Evolutionary conservation across 92 coral and sea anemone species (phyloP), one percentile per base, ranked within the genome.

Genomic region (Phymanthus crucifer): DNA sequence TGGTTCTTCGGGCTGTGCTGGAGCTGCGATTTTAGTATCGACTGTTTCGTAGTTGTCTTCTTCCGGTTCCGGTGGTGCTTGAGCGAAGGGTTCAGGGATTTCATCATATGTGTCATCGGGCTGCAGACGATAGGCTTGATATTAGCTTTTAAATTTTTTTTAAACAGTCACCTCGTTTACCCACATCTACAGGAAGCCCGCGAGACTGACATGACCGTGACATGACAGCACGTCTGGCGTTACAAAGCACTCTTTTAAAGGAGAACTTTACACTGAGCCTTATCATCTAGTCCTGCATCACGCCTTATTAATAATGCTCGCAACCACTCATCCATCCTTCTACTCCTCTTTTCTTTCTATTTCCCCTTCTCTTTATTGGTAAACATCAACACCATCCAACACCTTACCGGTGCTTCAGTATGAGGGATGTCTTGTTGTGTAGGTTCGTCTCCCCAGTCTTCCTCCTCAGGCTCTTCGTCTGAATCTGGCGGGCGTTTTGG

Each of bases 21-120:
- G 72, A 10, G 71, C 66, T 18, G 38, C 46, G 5, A 37, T 48
- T 3, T 45, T 18, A 29, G 65, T 40, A 13, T 67, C 90, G 14
- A 86, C 82, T 74, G 77, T 70, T 38, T 86, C 89, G 71, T 86
- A 86, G 32, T 61, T 11, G 13, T 61, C 68, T 9, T 86, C 88
- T 73, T 68, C 75, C 4, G 83, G 91, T 45, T 78, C 89, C 45
- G 86, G 66, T 14, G 40, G 6, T 33, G 76, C 14, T 34, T 70
- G 77, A 40, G 21, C 47, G 7, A 11, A 4, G 1, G 65, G 37
- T 29, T 74, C 78, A 34, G 83, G 43, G 18, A 80, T 58, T 72
- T 80, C 84, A 13, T 80, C 84, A 29, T 80, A 80, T 11, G 84
- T 58, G 24, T 80, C 84, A 36, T 54, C 84, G 16, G 71, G 84